Evolutionary conservation across 2,113 vertebrate genomes (phyloP).

Genomic region (Larimichthys polyactis): DNA sequence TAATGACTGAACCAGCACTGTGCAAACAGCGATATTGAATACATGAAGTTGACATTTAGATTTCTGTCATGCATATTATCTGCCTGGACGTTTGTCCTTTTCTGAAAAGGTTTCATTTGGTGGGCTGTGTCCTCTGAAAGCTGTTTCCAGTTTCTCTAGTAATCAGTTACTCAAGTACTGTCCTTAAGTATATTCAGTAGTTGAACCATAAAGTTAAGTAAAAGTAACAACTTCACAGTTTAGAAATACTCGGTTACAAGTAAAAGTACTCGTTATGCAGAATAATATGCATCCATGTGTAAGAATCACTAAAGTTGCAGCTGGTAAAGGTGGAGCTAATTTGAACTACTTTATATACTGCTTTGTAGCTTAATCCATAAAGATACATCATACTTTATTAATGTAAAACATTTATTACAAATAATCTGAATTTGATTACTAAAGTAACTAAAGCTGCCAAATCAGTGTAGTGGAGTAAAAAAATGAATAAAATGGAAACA

Average conservation of each 20-base stretch:
- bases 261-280: not conserved
- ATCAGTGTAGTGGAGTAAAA: not conserved
- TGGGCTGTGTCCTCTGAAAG: not conserved
- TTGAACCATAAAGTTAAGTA: not conserved
- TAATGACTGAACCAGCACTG: conserved; percentile 10
- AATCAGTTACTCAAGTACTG: not conserved
- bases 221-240: not conserved
- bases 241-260: not conserved
- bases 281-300: not conserved
- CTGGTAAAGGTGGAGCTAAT: not conserved
- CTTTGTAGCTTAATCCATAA: not conserved
- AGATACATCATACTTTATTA: not conserved
- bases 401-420: not conserved
- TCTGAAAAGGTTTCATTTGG: not conserved
- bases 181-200: not conserved
- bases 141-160: not conserved
- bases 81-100: not conserved
- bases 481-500: not conserved
- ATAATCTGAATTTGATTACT: not conserved
- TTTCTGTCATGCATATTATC: conserved; percentile 25
- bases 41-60: conserved; percentile 42
- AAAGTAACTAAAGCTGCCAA: not conserved
- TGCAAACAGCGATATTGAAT: conserved; percentile 15
- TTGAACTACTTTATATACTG: not conserved
- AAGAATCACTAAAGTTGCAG: not conserved